These are phyloP conservation scores for Entelurus aequoreus DNA, from an alignment of 2,113 vertebrate species.

Conservation along the genomic window DNA sequence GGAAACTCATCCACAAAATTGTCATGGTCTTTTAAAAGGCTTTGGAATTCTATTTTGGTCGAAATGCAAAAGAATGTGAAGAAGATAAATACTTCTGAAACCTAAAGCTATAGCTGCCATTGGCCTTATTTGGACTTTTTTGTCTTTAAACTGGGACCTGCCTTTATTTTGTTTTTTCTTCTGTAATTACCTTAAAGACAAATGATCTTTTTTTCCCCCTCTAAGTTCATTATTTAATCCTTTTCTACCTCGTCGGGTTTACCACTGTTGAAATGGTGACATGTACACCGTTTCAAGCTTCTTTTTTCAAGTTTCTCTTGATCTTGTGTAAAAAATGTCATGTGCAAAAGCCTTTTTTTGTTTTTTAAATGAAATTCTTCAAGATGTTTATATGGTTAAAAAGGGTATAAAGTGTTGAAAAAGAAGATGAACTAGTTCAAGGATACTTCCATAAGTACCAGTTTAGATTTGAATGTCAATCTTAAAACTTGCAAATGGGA, in stretches of 20 bases:
- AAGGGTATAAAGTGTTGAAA: conserved; percentile 21
- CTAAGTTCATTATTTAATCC: conserved; percentile 34
- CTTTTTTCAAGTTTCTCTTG: neutral
- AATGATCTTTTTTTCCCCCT: neutral
- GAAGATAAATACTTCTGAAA: neutral
- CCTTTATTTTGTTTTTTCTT: neutral
- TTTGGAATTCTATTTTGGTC: too few relatives aligned
- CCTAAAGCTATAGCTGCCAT: conserved; percentile 51
- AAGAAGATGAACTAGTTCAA: conserved; percentile 11
- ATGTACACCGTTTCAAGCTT: conserved; percentile 1
- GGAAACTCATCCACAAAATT: neutral
- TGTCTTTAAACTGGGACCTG: conserved; percentile 6
- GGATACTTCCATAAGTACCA: conserved; percentile 12
- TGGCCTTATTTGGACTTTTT: conserved; percentile 26
- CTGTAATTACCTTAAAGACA: neutral
- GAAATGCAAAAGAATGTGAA: too few relatives aligned
- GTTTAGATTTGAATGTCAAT: conserved; percentile 11
- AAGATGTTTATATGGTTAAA: conserved; percentile 49
- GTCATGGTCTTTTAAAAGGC: neutral
- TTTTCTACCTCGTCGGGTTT: conserved; percentile 60
- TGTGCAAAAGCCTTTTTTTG: conserved; percentile 10
- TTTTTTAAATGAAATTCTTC: conserved; percentile 18
- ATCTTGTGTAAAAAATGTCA: conserved; percentile 21
- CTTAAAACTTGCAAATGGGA: conserved; percentile 9
- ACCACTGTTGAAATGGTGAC: conserved; percentile 51